Evolutionary conservation across 2,888 invertebrate species (phyloP), one percentile per base, ranked within the genome.

Genomic region (Silvanus unidentatus): DNA sequence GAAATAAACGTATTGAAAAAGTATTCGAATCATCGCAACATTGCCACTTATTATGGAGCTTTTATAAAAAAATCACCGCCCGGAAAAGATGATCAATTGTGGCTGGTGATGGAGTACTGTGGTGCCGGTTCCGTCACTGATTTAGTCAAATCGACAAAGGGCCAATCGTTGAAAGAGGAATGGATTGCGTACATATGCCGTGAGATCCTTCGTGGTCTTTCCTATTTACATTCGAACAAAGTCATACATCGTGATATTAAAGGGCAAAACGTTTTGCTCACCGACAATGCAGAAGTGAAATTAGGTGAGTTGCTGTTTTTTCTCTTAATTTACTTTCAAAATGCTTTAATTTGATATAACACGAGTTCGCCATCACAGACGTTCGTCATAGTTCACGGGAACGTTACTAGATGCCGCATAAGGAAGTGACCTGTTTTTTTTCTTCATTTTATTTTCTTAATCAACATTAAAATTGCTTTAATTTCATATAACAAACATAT

Each of bases 81-180:
- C 1, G 97, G 98, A 37, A 98, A 98, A 77, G 98, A 99, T 76
- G 99, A 99, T 75, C 98, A 99, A 71, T 77, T 99, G 48, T 99
- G 99, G 99, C 78, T 98, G 72, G 98, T 99, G 48, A 99, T 99
- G 99, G 99, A 99, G 75, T 99, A 98, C 72, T 99, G 99, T 77
- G 99, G 99, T 62, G 98, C 97, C 71, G 84, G 94, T 49, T 97
- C 97, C 44, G 95, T 99, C 47, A 99, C 99, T 54, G 99, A 99
- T 77, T 81, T 99, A 69, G 98, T 99, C 43, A 99, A 99, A 77
- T 96, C 96, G 53, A 98, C 97, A 53, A 98, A 99, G 76, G 97
- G 97, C 42, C 95, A 94, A 71, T 91, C 91, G 55, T 78, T 99
- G 60, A 98, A 97, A 75, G 99, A 99, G 75, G 99, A 99, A 76